These are phyloP conservation scores for Brachycybe producta DNA, from an alignment of 2,888 invertebrate genomes.

Conservation along the genomic window DNA sequence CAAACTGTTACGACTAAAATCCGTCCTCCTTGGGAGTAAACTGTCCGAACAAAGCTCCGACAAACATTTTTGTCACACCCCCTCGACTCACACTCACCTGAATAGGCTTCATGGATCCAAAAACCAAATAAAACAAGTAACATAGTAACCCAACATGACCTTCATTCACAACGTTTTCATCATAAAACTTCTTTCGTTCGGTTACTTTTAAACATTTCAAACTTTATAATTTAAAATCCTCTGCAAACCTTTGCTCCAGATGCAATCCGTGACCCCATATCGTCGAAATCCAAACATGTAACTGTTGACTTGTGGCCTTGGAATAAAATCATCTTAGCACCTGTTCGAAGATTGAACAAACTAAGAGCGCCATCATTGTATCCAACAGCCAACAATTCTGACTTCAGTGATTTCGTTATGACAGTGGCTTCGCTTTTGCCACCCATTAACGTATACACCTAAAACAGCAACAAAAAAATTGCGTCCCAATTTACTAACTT, in stretches of 20 bases:
- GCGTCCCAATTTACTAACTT: too few species aligned
- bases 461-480: slow-evolving; percentile 28
- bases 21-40: too few species aligned
- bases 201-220: too few species aligned
- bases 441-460: slow-evolving; percentile 65
- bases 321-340: slow-evolving; percentile 51
- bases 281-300: slow-evolving; percentile 68
- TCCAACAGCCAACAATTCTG: slow-evolving; percentile 72
- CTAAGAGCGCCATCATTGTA: slow-evolving; percentile 79
- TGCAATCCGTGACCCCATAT: slow-evolving; percentile 65
- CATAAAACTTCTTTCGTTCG: too few species aligned
- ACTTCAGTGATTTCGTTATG: slow-evolving; percentile 60
- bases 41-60: too few species aligned
- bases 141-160: too few species aligned
- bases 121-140: too few species aligned
- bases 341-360: slow-evolving; percentile 54
- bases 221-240: not conserved
- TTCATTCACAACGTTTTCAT: too few species aligned
- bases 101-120: too few species aligned
- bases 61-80: too few species aligned
- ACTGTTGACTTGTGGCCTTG: slow-evolving; percentile 75
- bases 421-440: slow-evolving; percentile 67
- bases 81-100: too few species aligned
- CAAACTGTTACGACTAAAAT: too few species aligned
- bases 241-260: slow-evolving; percentile 68